A percentile compares a stretch with the other conserved stretches of the same genome.
These are phyloP conservation scores for Macrosteles quadrilineatus DNA, from an alignment of 1,140 invertebrate species.

Conservation along the genomic window DNA sequence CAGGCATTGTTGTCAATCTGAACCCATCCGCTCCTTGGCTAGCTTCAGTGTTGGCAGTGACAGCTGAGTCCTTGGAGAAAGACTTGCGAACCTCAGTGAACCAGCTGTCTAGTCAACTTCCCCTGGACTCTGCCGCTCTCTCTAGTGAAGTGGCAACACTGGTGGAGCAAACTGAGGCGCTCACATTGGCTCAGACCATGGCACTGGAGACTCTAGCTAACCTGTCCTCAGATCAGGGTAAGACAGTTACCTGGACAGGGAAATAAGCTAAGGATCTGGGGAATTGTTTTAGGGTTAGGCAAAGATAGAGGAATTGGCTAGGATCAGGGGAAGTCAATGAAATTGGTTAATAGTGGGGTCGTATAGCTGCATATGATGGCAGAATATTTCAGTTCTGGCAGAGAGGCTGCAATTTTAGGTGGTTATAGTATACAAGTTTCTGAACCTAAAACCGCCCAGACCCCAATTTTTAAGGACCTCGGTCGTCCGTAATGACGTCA, in stretches of 20 bases:
- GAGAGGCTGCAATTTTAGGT: no score
- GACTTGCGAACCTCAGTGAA: background rate
- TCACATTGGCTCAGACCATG: conserved; percentile 64
- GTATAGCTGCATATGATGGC: no score
- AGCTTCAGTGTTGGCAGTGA: background rate
- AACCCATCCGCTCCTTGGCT: background rate
- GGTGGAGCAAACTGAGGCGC: background rate
- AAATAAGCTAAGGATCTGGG: no score
- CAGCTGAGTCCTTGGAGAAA: background rate
- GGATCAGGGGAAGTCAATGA: no score
- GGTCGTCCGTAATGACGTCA: no score
- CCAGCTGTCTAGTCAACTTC: conserved; percentile 18
- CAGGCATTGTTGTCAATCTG: conserved; percentile 2
- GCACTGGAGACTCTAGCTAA: conserved; percentile 70
- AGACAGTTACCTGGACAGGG: conserved; percentile 42
- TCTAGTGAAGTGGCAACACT: background rate
- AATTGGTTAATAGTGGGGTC: no score
- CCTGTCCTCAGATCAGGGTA: conserved; percentile 65
- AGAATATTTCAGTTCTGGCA: no score
- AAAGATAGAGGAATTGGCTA: no score
- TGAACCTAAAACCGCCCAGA: no score
- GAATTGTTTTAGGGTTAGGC: no score
- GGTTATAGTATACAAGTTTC: no score
- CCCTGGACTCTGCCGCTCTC: background rate
- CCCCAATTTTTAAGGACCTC: no score